Evolutionary conservation across 37 sponge, comb jelly and placozoan genomes (phyloP).

Genomic region (Mnemiopsis leidyi): DNA sequence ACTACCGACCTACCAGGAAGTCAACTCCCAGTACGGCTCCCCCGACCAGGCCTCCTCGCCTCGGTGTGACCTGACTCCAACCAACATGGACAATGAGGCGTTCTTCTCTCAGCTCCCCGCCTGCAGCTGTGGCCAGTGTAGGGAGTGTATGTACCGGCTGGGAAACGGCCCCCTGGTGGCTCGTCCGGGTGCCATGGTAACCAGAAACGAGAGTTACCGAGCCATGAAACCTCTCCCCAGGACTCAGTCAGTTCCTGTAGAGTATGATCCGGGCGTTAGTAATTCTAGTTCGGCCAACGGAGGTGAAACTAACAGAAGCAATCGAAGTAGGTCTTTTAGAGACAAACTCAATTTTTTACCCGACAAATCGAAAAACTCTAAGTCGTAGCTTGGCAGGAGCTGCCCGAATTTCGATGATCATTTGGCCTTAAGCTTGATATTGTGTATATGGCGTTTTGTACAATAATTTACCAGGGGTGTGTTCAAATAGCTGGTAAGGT

Average conservation of each 20-base stretch:
- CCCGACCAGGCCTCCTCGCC: background rate
- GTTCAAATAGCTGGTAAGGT: background rate
- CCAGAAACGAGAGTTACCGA: constrained; percentile 16
- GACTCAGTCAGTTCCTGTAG: background rate
- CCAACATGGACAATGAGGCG: background rate
- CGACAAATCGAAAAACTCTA: background rate
- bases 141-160: background rate
- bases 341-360: background rate
- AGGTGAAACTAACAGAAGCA: background rate
- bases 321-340: background rate
- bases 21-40: background rate
- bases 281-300: background rate
- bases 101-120: background rate
- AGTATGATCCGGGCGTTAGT: background rate
- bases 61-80: background rate
- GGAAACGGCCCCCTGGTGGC: background rate
- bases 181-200: background rate
- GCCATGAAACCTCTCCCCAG: background rate
- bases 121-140: background rate
- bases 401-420: too few species aligned
- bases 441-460: background rate
- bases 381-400: background rate
- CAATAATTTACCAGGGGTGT: background rate
- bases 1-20: background rate
- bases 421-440: too few species aligned